Base-by-base conservation (phyloP, 2,113 vertebrate species). In the Phaethon lepturus region DNA sequence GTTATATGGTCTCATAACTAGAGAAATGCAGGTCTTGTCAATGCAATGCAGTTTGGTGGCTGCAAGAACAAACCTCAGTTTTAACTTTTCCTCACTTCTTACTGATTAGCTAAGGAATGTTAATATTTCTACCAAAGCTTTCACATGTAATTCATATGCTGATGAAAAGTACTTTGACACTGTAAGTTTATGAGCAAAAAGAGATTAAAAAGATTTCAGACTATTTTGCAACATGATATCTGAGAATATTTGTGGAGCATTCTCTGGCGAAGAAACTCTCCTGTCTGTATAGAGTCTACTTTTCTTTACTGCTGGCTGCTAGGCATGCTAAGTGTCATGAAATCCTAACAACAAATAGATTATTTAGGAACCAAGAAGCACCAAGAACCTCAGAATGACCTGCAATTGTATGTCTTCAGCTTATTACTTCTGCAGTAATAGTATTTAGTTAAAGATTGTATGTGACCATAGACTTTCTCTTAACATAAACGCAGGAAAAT, bases 271-370 rank as follows among this genome's bases (percentile, higher is more conserved):
- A 76, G 80, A 86, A 95, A 42, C 31, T 64, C 11, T 58, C 17
- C 53, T 50, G 23, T 67, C 13, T 35, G 16, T 49, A 56, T 10
- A 85, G 49, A 85, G 13, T 19, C 8, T 58, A 86, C 59, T 86
- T 28, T 60, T 93, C 58, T 76, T 71, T 72, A 55, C 17, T 76
- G 33, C 11, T 7, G 3, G 28, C 45, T 86, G 40, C 31, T 74
- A 3, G 0, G n/a, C 31, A 77, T 23, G 35, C 0, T 0, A 52
- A 56, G 2, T 53, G 45, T 35, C 17, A 67, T 47, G 44, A 73
- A 31, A 79, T 25, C 86, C 31, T 66, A 91, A 86, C 0, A 12
- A 83, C 3, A 82, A 83, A 86, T 25, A 68, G 9, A 64, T 50
- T 29, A 94, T 88, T 68, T 68, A 73, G 67, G 40, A 91, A 50